Evolutionary conservation across 2,888 invertebrate genomes (phyloP), one percentile per base, ranked within the genome.

Genomic region (Stegana nigrithorax): DNA sequence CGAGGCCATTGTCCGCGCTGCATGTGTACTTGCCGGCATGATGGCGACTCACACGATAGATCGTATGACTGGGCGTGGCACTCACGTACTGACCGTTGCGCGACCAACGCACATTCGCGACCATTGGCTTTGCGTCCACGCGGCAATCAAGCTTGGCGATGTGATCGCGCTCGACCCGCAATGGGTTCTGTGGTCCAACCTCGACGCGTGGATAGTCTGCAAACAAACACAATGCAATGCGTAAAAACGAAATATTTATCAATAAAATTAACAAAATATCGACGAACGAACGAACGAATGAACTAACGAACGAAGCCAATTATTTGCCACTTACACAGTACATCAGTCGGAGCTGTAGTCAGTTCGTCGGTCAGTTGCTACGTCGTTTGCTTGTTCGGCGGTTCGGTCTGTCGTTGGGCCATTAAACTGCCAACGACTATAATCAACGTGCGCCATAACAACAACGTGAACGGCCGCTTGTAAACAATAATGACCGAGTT

Each of bases 11-110:
- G 83, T 96, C 95, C 1, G 96, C 95, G 44, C 90, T 90, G 84
- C 96, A 96, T 0, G 92, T 92, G 83, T 96, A 96, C 72, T 91
- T 93, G 21, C 96, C 96, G n/a, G 94, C 92, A 80, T 96, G 95
- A 81, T 93, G 92, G 1, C 91, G 88, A 53, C 92, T 91, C 10
- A 95, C 94, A 29, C 91, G 89, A 62, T 91, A 91, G 61, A 95
- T 91, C 4, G 90, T 89, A 84, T 95, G 92, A 29, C 89, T 90
- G 83, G 93, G 91, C 19, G 91, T 90, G 62, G 92, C 91, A 67
- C 93, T 94, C 66, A 96, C 91, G 81, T 93, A 93, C 73, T 93
- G 92, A 2, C 93, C 94, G 79, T 93, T 92, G 67, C 94, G 89
- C 64, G 92, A 91, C 97, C 97, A 97, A 67, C 92, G 89, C 0